Evolutionary conservation across 2,113 vertebrate genomes (phyloP).

Genomic region (Rhea pennata): DNA sequence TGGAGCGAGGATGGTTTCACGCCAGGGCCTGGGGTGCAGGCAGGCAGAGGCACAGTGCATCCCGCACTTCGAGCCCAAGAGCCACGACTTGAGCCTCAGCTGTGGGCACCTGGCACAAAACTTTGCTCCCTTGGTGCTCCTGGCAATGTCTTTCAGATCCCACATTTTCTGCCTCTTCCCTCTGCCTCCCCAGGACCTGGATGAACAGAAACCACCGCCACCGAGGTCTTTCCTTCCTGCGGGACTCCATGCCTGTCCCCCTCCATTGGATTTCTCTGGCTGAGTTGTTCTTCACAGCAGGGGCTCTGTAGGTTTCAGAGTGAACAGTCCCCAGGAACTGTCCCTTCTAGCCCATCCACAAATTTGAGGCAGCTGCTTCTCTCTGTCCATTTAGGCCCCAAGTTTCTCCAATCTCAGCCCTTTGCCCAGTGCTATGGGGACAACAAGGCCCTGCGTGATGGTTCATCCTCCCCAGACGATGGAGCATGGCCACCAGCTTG

Average conservation of each 20-base stretch:
- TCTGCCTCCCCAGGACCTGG: too few relatives aligned
- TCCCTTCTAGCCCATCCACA: background rate
- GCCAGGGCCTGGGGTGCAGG: background rate
- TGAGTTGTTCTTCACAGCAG: background rate
- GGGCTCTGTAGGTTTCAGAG: background rate
- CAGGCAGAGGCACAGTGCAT: background rate
- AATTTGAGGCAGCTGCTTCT: background rate
- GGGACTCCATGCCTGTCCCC: fast-evolving
- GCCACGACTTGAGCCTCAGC: background rate
- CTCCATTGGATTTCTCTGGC: background rate
- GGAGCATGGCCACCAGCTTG: background rate
- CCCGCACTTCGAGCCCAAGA: fast-evolving
- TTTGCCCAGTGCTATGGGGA: background rate
- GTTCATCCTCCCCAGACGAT: background rate
- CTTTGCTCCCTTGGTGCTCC: fast-evolving
- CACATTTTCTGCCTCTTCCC: background rate
- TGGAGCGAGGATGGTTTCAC: background rate
- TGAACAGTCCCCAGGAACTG: background rate
- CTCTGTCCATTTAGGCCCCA: background rate
- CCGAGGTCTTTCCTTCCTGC: background rate
- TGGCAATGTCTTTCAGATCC: background rate
- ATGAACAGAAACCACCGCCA: background rate
- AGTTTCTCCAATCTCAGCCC: background rate
- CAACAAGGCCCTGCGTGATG: background rate
- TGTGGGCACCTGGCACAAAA: fast-evolving